phyloP scores from a whole-genome alignment of 2,113 vertebrate genomes.

The western clawed frog (Xenopus tropicalis) region UCB_Xtro_10.0 CM004443.2:30420001-30420500 shows the following conservation, averaged over 20 bases:
- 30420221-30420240: conserved; percentile 40
- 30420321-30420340: conserved; percentile 39
- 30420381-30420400: conserved; percentile 35
- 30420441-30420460: conserved; percentile 9
- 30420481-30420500: not conserved
- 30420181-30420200: conserved; percentile 26
- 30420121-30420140: conserved; percentile 21
- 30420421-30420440: conserved; percentile 33
- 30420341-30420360: conserved; percentile 27
- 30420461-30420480: not conserved
- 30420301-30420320: conserved; percentile 30
- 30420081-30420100: conserved; percentile 3
- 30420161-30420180: conserved; percentile 32
- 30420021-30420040: not conserved
- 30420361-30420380: conserved; percentile 41
- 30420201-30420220: conserved; percentile 40
- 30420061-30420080: conserved; percentile 1
- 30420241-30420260: conserved; percentile 35
- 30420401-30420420: conserved; percentile 41
- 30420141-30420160: conserved; percentile 37
- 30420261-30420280: conserved; percentile 36
- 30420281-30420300: conserved; percentile 39
- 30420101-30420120: conserved; percentile 7
- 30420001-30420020: not conserved
- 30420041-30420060: conserved; percentile 13